phyloP scores from a whole-genome alignment of 2,888 invertebrate species.

The Cataglyphis albicans region DNA sequence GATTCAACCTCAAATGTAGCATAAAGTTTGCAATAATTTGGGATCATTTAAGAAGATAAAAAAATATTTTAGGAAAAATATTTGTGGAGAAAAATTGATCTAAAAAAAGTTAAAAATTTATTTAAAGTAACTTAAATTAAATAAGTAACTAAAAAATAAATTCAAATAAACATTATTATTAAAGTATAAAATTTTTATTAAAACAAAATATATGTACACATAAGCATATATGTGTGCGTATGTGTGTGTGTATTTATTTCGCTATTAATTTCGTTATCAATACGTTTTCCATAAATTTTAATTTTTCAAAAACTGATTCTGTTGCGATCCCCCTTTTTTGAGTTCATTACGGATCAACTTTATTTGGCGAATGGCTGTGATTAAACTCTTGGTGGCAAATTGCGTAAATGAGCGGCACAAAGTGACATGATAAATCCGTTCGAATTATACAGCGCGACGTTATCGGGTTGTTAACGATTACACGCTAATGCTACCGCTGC shows the following conservation, averaged over 20 bases:
- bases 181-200: too few species aligned
- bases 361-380: not conserved
- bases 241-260: not conserved
- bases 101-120: too few species aligned
- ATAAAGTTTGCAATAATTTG: not conserved
- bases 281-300: not conserved
- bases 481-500: conserved; percentile 16
- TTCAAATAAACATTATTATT: too few species aligned
- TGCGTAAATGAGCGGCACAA: not conserved
- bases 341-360: not conserved
- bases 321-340: not conserved
- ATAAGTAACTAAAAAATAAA: too few species aligned
- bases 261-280: not conserved
- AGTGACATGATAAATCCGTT: conserved; percentile 30
- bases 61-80: not conserved
- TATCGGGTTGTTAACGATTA: conserved; percentile 51
- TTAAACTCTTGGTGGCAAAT: conserved; percentile 11
- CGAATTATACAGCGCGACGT: conserved; percentile 27
- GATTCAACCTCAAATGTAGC: not conserved
- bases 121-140: too few species aligned
- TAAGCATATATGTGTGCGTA: too few species aligned
- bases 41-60: not conserved
- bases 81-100: not conserved
- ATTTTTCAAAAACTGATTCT: not conserved
- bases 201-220: too few species aligned